These are phyloP conservation scores for Baryphthengus martii DNA, from an alignment of 2,113 vertebrate genomes.

Conservation along the genomic window DNA sequence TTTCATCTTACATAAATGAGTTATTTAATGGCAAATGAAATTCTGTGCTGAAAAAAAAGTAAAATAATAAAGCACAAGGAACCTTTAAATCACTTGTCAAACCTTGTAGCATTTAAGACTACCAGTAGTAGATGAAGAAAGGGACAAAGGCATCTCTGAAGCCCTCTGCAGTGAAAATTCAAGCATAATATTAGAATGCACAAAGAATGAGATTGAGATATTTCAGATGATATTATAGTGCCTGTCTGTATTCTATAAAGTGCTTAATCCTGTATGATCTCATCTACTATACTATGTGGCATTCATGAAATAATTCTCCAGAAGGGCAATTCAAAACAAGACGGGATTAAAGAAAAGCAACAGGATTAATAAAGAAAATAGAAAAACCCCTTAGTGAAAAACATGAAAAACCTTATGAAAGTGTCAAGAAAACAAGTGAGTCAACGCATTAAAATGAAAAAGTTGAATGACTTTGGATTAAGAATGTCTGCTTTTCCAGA, in stretches of 20 bases:
- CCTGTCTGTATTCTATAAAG: not conserved
- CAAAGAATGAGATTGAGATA: not conserved
- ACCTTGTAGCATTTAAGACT: not conserved
- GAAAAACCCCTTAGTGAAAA: not conserved
- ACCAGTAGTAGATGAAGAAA: not conserved
- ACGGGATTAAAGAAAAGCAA: not conserved
- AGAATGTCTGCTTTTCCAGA: not conserved
- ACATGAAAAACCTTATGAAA: not conserved
- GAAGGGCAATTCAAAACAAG: not conserved
- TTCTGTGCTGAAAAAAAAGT: not conserved
- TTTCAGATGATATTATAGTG: not conserved
- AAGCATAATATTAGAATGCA: not conserved
- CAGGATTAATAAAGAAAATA: not conserved
- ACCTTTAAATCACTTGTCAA: constrained; percentile 17
- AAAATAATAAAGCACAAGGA: not conserved
- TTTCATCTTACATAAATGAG: not conserved
- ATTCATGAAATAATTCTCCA: not conserved
- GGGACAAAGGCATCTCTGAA: not conserved
- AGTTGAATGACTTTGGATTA: not conserved
- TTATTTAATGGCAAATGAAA: constrained; percentile 25
- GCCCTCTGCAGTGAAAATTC: not conserved
- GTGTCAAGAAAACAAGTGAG: not conserved
- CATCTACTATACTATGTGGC: not conserved
- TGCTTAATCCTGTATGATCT: not conserved
- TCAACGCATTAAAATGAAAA: not conserved